A percentile compares a stretch with the other conserved stretches of the same genome.
phyloP scores from a whole-genome alignment of 2,113 vertebrate genomes.

The Uropsilus gracilis region DNA sequence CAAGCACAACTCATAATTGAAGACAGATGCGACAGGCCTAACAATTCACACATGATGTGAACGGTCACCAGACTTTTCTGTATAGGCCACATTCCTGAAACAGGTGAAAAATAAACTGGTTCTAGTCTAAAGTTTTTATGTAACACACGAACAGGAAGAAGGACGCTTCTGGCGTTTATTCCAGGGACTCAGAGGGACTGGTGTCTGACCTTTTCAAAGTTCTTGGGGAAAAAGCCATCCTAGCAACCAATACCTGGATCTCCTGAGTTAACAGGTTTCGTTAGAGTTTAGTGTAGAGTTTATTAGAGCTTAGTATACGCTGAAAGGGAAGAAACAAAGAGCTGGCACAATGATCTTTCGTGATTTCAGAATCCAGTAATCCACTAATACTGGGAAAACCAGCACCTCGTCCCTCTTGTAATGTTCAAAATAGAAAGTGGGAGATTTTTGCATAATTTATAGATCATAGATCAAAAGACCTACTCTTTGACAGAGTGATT shows the following conservation, averaged over 20 bases:
- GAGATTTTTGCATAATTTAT: neutral
- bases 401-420: neutral
- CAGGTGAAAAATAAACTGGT: neutral
- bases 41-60: neutral
- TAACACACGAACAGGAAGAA: neutral
- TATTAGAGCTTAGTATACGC: neutral
- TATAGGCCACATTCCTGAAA: neutral
- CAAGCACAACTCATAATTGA: neutral
- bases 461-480: neutral
- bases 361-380: conserved; percentile 43
- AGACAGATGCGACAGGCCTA: neutral
- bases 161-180: neutral
- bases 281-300: too few relatives aligned
- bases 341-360: neutral
- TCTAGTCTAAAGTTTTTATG: neutral
- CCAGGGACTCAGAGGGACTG: neutral
- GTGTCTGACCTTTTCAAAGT: neutral
- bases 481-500: conserved; percentile 38
- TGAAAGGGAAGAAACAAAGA: conserved; percentile 7
- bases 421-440: neutral
- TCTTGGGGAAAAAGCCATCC: neutral
- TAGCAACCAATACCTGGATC: neutral
- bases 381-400: neutral
- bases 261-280: neutral
- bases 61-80: neutral